phyloP scores from a whole-genome alignment of 1,140 invertebrate species.

The Heliothis virescens region DNA sequence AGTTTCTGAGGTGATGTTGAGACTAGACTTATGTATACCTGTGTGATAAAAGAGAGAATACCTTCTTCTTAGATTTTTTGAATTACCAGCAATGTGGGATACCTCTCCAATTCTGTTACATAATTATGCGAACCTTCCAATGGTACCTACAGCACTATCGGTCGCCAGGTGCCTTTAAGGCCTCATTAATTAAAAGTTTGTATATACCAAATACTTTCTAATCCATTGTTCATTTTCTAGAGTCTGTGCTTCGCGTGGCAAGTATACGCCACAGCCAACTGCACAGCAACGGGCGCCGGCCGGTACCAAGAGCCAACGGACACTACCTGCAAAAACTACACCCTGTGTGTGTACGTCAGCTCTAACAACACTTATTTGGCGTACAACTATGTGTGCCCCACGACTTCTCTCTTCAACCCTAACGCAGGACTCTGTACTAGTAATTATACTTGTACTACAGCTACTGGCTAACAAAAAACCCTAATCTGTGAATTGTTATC shows the following conservation, averaged over 20 bases:
- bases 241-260: slow-evolving; percentile 51
- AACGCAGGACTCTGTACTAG: slow-evolving; percentile 55
- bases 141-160: no score
- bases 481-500: no score
- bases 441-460: slow-evolving; percentile 2
- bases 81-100: no score
- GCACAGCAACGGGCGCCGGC: slow-evolving; percentile 56
- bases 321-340: slow-evolving; percentile 70
- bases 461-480: neutral
- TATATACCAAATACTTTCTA: no score
- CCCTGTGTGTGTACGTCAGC: slow-evolving; percentile 60
- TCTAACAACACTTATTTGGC: slow-evolving; percentile 50
- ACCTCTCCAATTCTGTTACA: no score
- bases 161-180: no score
- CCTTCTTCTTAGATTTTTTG: no score
- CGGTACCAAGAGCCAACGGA: slow-evolving; percentile 62
- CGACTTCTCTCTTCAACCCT: slow-evolving; percentile 69
- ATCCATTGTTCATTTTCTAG: neutral
- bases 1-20: no score
- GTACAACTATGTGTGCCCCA: slow-evolving; percentile 70
- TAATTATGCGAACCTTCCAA: no score
- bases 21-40: no score
- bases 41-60: no score
- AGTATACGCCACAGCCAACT: slow-evolving; percentile 61
- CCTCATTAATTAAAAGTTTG: no score